Conservation (phyloP, 1,140 invertebrate genomes). For the Tigriopus japonicus region DNA sequence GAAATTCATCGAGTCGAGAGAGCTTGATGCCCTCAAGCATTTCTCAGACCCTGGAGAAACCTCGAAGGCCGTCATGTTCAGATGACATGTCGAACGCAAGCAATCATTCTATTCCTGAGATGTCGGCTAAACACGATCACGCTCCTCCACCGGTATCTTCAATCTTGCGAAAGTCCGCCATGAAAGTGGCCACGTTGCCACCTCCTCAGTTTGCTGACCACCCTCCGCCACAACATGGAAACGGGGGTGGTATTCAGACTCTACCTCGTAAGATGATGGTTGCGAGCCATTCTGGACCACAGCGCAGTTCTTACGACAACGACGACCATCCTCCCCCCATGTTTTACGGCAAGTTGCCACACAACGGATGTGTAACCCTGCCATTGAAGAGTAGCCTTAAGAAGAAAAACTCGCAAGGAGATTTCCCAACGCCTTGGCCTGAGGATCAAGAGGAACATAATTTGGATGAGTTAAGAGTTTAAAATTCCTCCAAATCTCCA, state of each 20-base stretch:
- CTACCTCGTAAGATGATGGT: constrained; percentile 16
- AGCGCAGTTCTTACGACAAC: neutral
- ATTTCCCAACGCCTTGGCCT: too few species aligned
- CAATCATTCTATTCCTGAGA: neutral
- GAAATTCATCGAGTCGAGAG: too few species aligned
- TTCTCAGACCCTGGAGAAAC: neutral
- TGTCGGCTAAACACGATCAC: neutral
- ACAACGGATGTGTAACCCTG: constrained; percentile 1
- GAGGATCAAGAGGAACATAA: too few species aligned
- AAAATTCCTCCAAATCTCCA: too few species aligned
- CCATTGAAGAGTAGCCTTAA: constrained; percentile 16
- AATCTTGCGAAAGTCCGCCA: too few species aligned
- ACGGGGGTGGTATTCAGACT: constrained; percentile 16
- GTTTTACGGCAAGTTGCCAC: neutral
- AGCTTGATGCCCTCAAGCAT: too few species aligned
- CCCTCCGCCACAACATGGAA: constrained; percentile 17
- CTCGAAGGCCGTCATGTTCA: neutral
- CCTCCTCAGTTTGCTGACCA: constrained; percentile 22
- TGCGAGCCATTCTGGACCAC: neutral
- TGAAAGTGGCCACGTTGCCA: constrained; percentile 9
- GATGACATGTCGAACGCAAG: neutral
- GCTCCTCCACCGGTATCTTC: neutral
- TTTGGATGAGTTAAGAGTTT: too few species aligned
- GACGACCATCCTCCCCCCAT: neutral
- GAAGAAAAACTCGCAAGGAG: constrained; percentile 6